Base-by-base conservation (phyloP, 2,113 vertebrate genomes). In the Excalfactoria chinensis region DNA sequence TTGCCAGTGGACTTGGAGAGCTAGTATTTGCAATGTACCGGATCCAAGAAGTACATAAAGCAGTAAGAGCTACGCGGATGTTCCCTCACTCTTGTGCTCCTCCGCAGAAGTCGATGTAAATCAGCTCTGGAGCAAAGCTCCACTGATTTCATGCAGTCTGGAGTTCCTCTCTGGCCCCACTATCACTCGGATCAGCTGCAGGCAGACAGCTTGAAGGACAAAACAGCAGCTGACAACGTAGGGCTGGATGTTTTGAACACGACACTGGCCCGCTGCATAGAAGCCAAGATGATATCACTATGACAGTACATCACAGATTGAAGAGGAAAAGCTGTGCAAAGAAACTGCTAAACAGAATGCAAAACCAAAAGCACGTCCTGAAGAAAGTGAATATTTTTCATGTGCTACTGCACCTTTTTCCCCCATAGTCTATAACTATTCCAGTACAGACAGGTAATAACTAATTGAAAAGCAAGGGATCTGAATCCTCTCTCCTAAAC, bases 1-100 rank as follows among this genome's bases (percentile, higher is more conserved):
- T 62, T 2, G 11, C 14, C 37, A 53, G n/a, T 1, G n/a, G 12
- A 8, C 44, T 58, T 8, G 12, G 9, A 28, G 51, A 72, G 15
- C 46, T 63, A 26, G 20, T 76, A 19, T 28, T 32, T 28, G 7
- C 30, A 10, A 14, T 0, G 34, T 3, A 14, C 4, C 6, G 16
- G 26, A 55, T 70, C 23, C 46, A 53, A 43, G 25, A 25, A 26
- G 34, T 21, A 10, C n/a, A 35, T 9, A 9, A 86, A 69, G 11
- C 1, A 4, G 11, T 12, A n/a, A 34, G 7, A 4, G 34, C 13
- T 64, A 40, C 28, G 2, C 1, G 2, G 13, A 37, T 55, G 12
- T 13, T 46, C 15, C 22, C 41, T 44, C 2, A 0, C 40, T 60
- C 26, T 71, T 30, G 26, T 22, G 7, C 23, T 89, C 49, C 73